A percentile compares a stretch with the other conserved stretches of the same genome.
phyloP scores from a whole-genome alignment of 2,888 invertebrate genomes.

The Sisyra terminalis region DNA sequence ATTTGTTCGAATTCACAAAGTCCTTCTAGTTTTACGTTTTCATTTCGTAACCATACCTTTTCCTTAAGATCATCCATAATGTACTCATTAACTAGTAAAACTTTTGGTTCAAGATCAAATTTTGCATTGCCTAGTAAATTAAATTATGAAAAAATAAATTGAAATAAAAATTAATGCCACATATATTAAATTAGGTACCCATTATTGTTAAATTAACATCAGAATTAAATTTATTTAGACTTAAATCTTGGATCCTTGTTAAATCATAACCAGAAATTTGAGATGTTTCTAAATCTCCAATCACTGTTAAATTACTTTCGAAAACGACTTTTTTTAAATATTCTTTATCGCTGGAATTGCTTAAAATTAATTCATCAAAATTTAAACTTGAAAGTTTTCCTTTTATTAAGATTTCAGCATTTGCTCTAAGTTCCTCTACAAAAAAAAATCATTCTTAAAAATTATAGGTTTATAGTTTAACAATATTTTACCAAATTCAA shows the following conservation, averaged over 20 bases:
- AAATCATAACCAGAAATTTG: conserved; percentile 22
- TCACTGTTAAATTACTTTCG: conserved; percentile 19
- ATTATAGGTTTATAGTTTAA: too few relatives aligned
- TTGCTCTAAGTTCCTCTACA: background rate
- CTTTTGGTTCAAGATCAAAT: conserved; percentile 26
- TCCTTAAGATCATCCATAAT: conserved; percentile 22
- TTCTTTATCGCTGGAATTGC: conserved; percentile 14
- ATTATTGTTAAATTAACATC: conserved; percentile 19
- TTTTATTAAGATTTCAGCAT: background rate
- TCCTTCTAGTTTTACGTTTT: conserved; percentile 18
- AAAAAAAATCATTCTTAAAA: too few relatives aligned
- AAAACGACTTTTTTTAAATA: conserved; percentile 19
- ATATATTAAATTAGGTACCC: conserved; percentile 20
- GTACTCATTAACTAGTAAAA: conserved; percentile 25
- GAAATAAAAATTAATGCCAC: conserved; percentile 8
- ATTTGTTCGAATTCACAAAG: conserved; percentile 20
- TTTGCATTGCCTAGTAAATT: conserved; percentile 23
- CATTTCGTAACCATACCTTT: conserved; percentile 32
- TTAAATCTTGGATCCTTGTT: conserved; percentile 20
- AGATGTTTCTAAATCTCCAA: conserved; percentile 11
- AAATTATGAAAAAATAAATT: background rate
- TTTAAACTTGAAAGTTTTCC: background rate
- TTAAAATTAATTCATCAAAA: background rate
- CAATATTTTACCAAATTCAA: too few relatives aligned
- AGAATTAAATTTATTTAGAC: conserved; percentile 15